phyloP scores from a whole-genome alignment of 23 tunicate species.

The Botrylloides violaceus region DNA sequence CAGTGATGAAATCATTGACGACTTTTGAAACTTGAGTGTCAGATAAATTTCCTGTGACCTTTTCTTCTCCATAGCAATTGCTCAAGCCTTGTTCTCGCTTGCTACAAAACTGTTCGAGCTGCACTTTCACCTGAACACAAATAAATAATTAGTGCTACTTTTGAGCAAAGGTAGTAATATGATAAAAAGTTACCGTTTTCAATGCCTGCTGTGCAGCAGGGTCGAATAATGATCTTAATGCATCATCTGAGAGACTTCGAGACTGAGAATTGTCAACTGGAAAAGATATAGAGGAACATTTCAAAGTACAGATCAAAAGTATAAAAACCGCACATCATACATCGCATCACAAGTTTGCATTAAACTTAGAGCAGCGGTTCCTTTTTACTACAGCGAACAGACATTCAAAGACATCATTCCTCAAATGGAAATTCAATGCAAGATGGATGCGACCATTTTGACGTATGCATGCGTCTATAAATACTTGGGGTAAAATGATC shows the following conservation, averaged over 20 bases:
- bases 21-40: slow-evolving; percentile 25
- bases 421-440: too few species aligned
- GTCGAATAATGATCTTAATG: slow-evolving; percentile 63
- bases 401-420: too few species aligned
- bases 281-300: background rate
- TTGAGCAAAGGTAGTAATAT: too few species aligned
- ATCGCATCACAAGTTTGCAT: too few species aligned
- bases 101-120: slow-evolving; percentile 33
- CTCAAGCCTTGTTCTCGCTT: slow-evolving; percentile 67
- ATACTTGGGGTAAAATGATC: too few species aligned
- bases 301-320: too few species aligned
- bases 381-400: background rate
- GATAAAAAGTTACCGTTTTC: slow-evolving; percentile 29
- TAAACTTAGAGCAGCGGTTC: background rate
- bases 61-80: slow-evolving; percentile 59
- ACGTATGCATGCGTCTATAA: too few species aligned
- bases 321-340: too few species aligned
- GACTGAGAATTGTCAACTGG: slow-evolving; percentile 28
- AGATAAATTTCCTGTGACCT: background rate
- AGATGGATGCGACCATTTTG: too few species aligned
- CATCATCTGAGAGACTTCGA: slow-evolving; percentile 58
- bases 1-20: slow-evolving; percentile 55
- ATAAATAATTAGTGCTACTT: background rate
- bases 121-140: slow-evolving; percentile 34
- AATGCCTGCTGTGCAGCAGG: slow-evolving; percentile 56